phyloP scores from a whole-genome alignment of 2,888 invertebrate species.

The Caenorhabditis auriculariae region DNA sequence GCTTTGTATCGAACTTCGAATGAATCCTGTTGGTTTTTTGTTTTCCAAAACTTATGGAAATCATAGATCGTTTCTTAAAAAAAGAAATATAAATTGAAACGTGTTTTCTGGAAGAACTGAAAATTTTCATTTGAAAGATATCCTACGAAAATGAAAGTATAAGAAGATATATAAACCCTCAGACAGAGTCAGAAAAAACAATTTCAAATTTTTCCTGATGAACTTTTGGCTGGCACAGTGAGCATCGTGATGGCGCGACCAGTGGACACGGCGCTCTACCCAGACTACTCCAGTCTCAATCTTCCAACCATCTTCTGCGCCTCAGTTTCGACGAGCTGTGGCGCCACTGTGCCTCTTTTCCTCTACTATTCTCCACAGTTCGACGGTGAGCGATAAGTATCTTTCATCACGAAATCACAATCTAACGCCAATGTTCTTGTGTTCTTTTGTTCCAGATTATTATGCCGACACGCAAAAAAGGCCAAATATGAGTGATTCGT shows the following conservation, averaged over 20 bases:
- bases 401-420: too few relatives aligned
- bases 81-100: too few relatives aligned
- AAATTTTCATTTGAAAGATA: too few relatives aligned
- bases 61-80: too few relatives aligned
- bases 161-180: too few relatives aligned
- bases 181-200: constrained; percentile 13
- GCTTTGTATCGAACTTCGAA: too few relatives aligned
- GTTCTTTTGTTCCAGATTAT: constrained; percentile 8
- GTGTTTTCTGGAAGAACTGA: too few relatives aligned
- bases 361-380: constrained; percentile 21
- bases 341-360: constrained; percentile 28
- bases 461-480: constrained; percentile 13
- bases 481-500: constrained; percentile 14
- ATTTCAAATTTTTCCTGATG: not conserved
- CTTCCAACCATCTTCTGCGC: constrained; percentile 23
- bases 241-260: constrained; percentile 23
- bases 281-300: constrained; percentile 16
- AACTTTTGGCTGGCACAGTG: constrained; percentile 1
- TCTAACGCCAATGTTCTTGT: too few relatives aligned
- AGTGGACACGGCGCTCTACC: constrained; percentile 14
- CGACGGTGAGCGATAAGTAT: not conserved
- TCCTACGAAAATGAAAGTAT: too few relatives aligned
- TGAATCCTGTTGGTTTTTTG: too few relatives aligned
- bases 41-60: too few relatives aligned
- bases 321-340: constrained; percentile 25